Conservation (phyloP, 2,888 invertebrate species). For the Ochropleura leucogaster region DNA sequence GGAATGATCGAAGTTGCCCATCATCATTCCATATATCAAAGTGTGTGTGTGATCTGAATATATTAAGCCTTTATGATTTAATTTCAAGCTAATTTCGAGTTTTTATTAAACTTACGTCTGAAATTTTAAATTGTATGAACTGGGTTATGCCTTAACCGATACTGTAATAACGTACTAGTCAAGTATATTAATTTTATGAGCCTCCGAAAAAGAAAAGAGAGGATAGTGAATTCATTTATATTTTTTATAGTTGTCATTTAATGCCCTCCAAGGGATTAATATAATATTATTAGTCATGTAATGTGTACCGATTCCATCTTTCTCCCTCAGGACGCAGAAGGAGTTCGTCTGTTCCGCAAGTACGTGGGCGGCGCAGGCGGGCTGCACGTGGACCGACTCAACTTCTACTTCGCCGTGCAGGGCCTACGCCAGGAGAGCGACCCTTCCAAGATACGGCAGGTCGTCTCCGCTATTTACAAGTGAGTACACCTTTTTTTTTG, state of each 20-base stretch:
- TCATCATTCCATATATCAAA: background rate
- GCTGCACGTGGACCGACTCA: conserved; percentile 94
- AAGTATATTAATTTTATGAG: background rate
- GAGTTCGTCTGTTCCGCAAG: conserved; percentile 96
- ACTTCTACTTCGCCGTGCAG: conserved; percentile 98
- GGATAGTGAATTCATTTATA: background rate
- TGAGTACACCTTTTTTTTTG: conserved; percentile 83
- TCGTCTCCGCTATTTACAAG: conserved; percentile 96
- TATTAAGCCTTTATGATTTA: background rate
- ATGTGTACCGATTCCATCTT: background rate
- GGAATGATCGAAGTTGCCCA: background rate
- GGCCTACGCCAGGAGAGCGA: conserved; percentile 94
- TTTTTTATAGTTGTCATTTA: background rate
- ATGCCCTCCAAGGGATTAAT: background rate
- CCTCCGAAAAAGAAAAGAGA: background rate
- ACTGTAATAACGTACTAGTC: background rate
- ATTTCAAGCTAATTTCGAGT: background rate
- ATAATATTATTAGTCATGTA: background rate
- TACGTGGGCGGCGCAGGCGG: conserved; percentile 95
- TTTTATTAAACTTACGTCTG: background rate
- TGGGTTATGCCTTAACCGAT: background rate
- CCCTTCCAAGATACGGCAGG: conserved; percentile 92
- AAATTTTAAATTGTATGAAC: background rate
- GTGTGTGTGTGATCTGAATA: background rate
- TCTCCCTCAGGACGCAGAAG: conserved; percentile 93